Evolutionary conservation across 2,888 invertebrate genomes (phyloP), one percentile per base, ranked within the genome.

Genomic region (Drosophila picticornis): DNA sequence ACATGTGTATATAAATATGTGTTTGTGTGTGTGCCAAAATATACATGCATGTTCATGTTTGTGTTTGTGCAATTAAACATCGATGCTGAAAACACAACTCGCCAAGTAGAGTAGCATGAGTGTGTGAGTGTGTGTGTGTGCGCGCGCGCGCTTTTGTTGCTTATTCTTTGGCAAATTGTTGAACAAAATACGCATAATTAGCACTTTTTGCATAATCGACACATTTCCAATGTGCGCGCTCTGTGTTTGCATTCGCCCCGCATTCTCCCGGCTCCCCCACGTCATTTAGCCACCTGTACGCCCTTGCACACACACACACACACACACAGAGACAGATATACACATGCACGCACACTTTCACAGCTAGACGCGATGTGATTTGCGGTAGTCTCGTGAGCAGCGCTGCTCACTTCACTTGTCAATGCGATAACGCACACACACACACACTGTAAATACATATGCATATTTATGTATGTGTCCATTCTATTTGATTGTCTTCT

Each of bases 281-380:
- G 73, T 84, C 79, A 89, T 71, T 25, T 65, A 74, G 87, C 85
- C 88, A 86, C 85, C 89, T 86, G 85, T 88, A 86, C 85, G 85
- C 85, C 88, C 87, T 85, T 88, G 87, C 75, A 59, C 72, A 66
- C 69, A 60, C 59, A 81, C 71, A 80, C 68, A 65, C 53, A 65
- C 48, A 52, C 51, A 56, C 53, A 40, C 53, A 40, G 9, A 19
- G 9, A 4, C 19, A 38, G 19, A 38, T 25, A 46, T 46, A 46
- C 51, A 52, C 50, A 50, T 22, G 51, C 53, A 50, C 40, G 43
- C 40, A 70, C 36, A 51, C 61, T 38, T 53, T 56, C 50, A 56
- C 57, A 71, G 51, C 64, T 56, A 69, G 57, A 81, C 71, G 68
- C 71, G 68, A 80, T 69, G 82, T 82, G 80, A 68, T 79, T 82